Percentiles rank a stretch among this genome's conserved stretches.
These are phyloP conservation scores for Antrozous pallidus DNA, from an alignment of 2,797 vertebrate species.

Conservation along the genomic window DNA sequence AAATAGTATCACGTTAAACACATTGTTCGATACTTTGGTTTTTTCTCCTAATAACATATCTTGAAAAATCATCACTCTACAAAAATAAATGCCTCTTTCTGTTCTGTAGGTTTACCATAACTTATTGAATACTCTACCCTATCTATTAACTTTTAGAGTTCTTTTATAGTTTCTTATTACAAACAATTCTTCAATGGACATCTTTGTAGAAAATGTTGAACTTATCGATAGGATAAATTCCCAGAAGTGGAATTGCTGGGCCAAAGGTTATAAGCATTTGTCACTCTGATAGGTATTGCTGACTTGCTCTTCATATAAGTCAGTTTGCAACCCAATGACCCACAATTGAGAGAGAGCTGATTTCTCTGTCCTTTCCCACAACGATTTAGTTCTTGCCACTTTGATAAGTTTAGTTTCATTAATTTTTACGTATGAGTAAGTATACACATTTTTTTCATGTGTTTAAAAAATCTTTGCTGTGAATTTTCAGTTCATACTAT, in stretches of 20 bases:
- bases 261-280: neutral
- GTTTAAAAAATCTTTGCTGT: constrained; percentile 13
- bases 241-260: neutral
- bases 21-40: neutral
- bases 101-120: neutral
- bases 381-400: neutral
- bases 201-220: neutral
- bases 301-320: neutral
- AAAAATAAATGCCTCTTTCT: neutral
- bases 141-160: neutral
- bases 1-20: neutral
- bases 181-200: neutral
- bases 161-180: neutral
- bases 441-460: neutral
- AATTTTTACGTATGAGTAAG: neutral
- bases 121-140: neutral
- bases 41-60: neutral
- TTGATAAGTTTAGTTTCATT: neutral
- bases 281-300: neutral
- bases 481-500: neutral
- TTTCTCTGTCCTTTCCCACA: neutral
- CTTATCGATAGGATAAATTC: neutral
- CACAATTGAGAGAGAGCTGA: neutral
- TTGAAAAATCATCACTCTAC: neutral
- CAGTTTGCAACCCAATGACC: neutral